Percentiles rank a stretch among this genome's conserved stretches.
Evolutionary conservation across 2,113 vertebrate genomes (phyloP).

Genomic region (Azemiops feae): DNA sequence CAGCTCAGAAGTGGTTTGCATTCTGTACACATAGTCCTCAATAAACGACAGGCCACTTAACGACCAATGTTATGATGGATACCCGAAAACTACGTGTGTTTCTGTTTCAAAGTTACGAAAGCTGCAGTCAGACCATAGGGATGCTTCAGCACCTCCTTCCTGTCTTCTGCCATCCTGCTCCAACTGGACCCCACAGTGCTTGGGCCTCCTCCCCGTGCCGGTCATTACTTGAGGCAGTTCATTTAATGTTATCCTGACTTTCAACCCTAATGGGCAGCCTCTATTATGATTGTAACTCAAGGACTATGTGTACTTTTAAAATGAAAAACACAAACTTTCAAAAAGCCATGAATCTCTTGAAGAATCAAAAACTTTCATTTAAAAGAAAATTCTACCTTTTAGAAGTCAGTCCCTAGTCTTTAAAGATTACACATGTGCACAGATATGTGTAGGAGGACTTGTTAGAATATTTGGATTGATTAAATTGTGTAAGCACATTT

Average conservation of each 20-base stretch:
- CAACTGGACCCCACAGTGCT: neutral
- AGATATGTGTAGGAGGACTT: neutral
- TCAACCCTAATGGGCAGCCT: neutral
- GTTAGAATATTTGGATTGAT: neutral
- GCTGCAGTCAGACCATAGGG: neutral
- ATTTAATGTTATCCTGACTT: neutral
- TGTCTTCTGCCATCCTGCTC: neutral
- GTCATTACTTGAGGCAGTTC: neutral
- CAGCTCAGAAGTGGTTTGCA: neutral
- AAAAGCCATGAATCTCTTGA: neutral
- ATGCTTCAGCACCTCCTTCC: neutral
- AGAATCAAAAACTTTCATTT: neutral
- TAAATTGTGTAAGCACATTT: neutral
- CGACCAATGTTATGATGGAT: neutral
- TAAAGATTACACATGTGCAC: neutral
- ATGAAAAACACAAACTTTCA: neutral
- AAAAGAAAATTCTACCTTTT: neutral
- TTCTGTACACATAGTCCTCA: neutral
- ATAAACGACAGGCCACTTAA: neutral
- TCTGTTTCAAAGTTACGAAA: neutral
- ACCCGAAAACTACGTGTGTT: neutral
- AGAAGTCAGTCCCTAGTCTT: neutral
- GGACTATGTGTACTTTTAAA: neutral
- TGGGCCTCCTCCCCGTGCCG: neutral
- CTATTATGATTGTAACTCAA: neutral